These are phyloP conservation scores for Lysiphlebus fabarum DNA, from an alignment of 1,140 invertebrate species.

Conservation along the genomic window DNA sequence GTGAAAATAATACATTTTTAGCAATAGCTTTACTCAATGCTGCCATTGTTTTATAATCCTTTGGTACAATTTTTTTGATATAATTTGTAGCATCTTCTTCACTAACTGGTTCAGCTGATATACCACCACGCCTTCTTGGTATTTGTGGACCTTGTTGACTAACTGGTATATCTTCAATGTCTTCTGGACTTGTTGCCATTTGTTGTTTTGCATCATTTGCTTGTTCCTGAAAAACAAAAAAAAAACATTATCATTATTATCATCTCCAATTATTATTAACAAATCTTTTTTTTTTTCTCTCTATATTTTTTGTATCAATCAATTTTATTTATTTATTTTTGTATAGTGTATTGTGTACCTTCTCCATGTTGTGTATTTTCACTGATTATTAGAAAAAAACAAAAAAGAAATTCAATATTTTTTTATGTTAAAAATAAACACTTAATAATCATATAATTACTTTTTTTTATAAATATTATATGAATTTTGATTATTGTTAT, in stretches of 20 bases:
- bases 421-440: too few species aligned
- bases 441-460: too few species aligned
- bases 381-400: too few species aligned
- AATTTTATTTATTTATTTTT: too few species aligned
- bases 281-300: too few species aligned
- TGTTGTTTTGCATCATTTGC: constrained; percentile 78
- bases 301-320: too few species aligned
- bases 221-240: constrained; percentile 66
- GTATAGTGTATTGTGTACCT: too few species aligned
- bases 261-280: too few species aligned
- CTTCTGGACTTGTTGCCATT: constrained; percentile 73
- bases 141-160: constrained; percentile 75
- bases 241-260: background rate
- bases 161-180: constrained; percentile 66
- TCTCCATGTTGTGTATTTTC: too few species aligned
- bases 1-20: constrained; percentile 97
- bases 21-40: constrained; percentile 96
- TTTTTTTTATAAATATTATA: too few species aligned
- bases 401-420: too few species aligned
- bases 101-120: constrained; percentile 93
- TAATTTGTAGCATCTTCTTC: constrained; percentile 98
- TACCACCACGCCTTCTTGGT: constrained; percentile 81
- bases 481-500: too few species aligned
- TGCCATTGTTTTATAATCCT: constrained; percentile 99
- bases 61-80: constrained; percentile 98